Base-by-base conservation (phyloP, 1,140 invertebrate genomes). In the Xylocopa sonorina region DNA sequence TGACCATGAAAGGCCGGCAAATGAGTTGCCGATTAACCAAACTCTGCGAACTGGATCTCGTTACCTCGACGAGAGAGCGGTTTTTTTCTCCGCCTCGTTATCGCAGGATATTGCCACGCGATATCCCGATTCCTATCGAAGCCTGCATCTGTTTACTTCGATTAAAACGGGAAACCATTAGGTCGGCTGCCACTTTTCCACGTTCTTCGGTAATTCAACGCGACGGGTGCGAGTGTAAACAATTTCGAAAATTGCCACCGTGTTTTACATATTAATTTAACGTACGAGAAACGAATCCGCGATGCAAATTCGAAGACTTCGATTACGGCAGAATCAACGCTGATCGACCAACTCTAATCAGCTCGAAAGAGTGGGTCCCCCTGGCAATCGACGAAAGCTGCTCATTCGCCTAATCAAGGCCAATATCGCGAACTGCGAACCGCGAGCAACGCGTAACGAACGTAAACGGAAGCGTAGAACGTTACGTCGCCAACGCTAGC, bases 391-490 rank as follows among this genome's bases (percentile, higher is more conserved):
- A 12, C 24, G 18, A 43, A 53, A 51, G 21, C 24, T 24, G 53
- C 43, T 62, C 57, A 38, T 71, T 9, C n/a, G 66, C 27, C 21
- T 84, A 83, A 83, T 84, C 51, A 50, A 9, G 51, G 29, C 14
- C n/a, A 41, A 64, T 82, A 50, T 24, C 14, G 10, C 3, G 4
- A 53, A 41, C 53, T n/a, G 24, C 50, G 6, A 55, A 72, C 46
- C 29, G 18, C 32, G 24, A 76, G 50, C 53, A 51, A 5, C 18
- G 12, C 24, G 34, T 50, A 66, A 80, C 43, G 21, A 73, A 64
- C 51, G 57, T 21, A 67, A 78, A 74, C 34, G 18, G 27, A 27
- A 18, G 63, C n/a, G 43, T 71, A 43, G 43, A 46, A 14, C 21
- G 51, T 29, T 34, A 64, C n/a, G 0, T 3, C 21, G 32, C 46